Base-by-base conservation (phyloP, 2,888 invertebrate genomes). In the Blastobasis lacticolella region DNA sequence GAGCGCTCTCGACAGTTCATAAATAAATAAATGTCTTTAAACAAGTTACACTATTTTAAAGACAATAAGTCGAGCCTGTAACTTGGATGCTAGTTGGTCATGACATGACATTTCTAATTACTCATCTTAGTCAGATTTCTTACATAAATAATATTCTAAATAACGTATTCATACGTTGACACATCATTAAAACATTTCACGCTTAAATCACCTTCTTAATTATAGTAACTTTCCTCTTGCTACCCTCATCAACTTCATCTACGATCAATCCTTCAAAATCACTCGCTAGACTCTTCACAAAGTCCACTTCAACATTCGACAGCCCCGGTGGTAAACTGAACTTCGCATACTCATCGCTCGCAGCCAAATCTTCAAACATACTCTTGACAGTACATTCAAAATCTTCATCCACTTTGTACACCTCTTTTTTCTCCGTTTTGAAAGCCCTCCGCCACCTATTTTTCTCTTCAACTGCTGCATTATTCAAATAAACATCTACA, bases 361-460 rank as follows among this genome's bases (percentile, higher is more conserved):
- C 69, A 54, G 72, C 71, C 66, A 86, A 75, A 66, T 75, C 78
- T 55, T 77, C 62, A 64, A 82, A 88, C 74, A 84, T 78, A 23
- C 75, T 77, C 6, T 57, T 57, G 6, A 80, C 78, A 57, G 67
- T 70, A 62, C 67, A 65, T 65, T 73, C 67, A 54, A 86, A 84
- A 42, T 78, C 78, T 0, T 73, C 73, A 49, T 85, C 85, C 0
- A 86, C 81, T 44, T 67, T 64, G 59, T 65, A 49, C 49, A 64
- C 68, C 52, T 71, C 64, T 56, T 74, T 66, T 55, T 61, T 64
- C 5, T 63, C 63, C 37, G 54, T 54, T 37, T 71, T 64, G 50
- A 88, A 78, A 0, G 72, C 85, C 37, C 66, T 77, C 57, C 73
- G 73, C 84, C 88, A 88, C 66, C 88, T 69, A 4, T 60, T 56